Base-by-base conservation (phyloP, 2,888 invertebrate species). In the Chelonus formosanus region DNA sequence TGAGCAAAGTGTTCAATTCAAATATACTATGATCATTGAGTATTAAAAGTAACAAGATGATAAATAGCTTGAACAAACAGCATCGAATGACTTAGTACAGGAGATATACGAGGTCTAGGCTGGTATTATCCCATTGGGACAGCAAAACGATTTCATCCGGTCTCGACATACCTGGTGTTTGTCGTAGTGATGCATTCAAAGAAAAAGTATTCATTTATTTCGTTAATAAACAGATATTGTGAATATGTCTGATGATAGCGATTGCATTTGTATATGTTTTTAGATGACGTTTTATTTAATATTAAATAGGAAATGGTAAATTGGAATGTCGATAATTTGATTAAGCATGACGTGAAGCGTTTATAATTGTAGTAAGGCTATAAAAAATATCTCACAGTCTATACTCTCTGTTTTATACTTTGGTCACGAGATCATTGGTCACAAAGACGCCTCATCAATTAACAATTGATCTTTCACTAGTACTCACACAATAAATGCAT, bases 361-460 rank as follows among this genome's bases (percentile, higher is more conserved):
- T 43, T 43, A 63, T 57, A 57, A 63, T 63, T 57, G 32, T 5
- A 40, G 3, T 40, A 40, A 5, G 6, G 8, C 8, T 6, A 48
- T 55, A 62, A 20, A 43, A 32, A 45, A 7, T 48, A 55, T 48
- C 56, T 48, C 63, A 56, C 56, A 48, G 56, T 34, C 54, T 32
- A 55, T 40, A 55, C 31, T 56, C 40, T 20, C 20, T 20, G 20
- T 20, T 20, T 48, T 56, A 55, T 40, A 36, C 55, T 61, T 63
- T 32, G 32, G 56, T 55, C 48, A 63, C 40, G 63, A 32, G 48
- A 55, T 63, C 32, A 48, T 40, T 36, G 35, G 54, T 54, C 36
- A 54, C 36, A 3, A 54, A 36, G 32, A 3, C 48, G 48, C 20
- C 56, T 31, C 35, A 63, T 63, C 48, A 56, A 56, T 63, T 63